Evolutionary conservation across 2,888 invertebrate species (phyloP), one percentile per base, ranked within the genome.

Genomic region (Adelognathus sp.): DNA sequence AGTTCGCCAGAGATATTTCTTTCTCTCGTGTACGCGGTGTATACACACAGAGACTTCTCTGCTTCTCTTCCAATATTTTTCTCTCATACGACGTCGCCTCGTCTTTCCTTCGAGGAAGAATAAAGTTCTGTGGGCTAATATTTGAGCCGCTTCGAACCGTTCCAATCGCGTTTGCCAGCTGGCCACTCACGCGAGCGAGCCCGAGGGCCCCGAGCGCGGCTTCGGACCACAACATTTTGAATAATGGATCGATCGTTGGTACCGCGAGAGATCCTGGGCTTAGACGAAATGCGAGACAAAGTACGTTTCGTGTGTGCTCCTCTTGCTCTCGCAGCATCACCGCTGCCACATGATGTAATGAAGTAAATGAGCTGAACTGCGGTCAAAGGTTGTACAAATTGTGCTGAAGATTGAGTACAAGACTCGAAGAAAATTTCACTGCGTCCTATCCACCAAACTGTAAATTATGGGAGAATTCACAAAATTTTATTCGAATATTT

Each of bases 81-180:
- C 16, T 58, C 52, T 39, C 27, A 18, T n/a, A n/a, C n/a, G n/a
- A n/a, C 39, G 29, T 54, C 39, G 29, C 54, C 50, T 56, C 36
- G 44, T 69, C 33, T 52, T 31, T 56, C 70, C 46, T 27, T 61
- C 31, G 41, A 36, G 71, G 75, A 73, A 70, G 76, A 76, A 80
- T 80, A 80, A 74, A 76, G 71, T 78, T 81, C 54, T 61, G 41
- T 67, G 61, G 63, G 71, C 69, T 85, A 85, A 84, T 87, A 86
- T 87, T 86, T 84, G 84, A 84, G 67, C 74, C 79, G 80, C 81
- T 81, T 82, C 73, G 80, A 84, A 84, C 78, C 80, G 73, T 69
- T 83, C 73, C 82, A 81, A 83, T 84, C 79, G 79, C 84, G 79
- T 82, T 84, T 82, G 81, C 81, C 84, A 85, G 83, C 80, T 85